Evolutionary conservation across 2,797 vertebrate species (phyloP), one percentile per base, ranked within the genome.

Genomic region (Xenentodon cancila): DNA sequence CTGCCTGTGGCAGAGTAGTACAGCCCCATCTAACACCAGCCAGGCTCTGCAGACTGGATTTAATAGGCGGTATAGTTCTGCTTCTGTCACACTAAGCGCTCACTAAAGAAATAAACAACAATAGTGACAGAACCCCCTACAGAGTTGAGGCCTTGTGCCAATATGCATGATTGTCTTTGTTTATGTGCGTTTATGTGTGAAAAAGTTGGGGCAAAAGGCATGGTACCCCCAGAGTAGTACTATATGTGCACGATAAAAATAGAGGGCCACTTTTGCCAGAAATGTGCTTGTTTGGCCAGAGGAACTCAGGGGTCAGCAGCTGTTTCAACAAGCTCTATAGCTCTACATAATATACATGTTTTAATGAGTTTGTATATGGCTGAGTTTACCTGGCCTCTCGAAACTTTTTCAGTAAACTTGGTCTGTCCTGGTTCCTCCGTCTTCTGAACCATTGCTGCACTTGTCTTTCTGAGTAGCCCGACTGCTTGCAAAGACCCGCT

Each of bases 401-500:
- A 64, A 98, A 99, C 81, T 97, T 99, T 90, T 99, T 99, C 8
- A 97, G 94, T 60, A 97, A 86, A 68, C 95, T 96, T 3, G 97
- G 97, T 40, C 97, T 82, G 90, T 98, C 97, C 75, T 96, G 97
- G 85, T 99, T 98, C 79, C 97, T 93, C 45, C 97, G 92, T 34
- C 96, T 93, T 16, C 96, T 93, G 83, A 98, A 98, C 97, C 97
- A 98, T 68, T 95, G 91, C 75, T 98, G 96, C 22, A 97, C 92
- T 81, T 98, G 97, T 65, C 94, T 92, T 66, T 94, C 91, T 0
- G 93, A 90, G 68, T 60, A 91, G 34, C 94, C 93, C 0, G 92
- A 95, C 84, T 93, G 87, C 88, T 92, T 93, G 1, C 94, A 93
- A 46, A 99, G 88, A 48, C 84, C 81, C 64, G 92, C 92, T 48